Conservation (phyloP, 1,140 invertebrate genomes). For the Pogonus chalceus region DNA sequence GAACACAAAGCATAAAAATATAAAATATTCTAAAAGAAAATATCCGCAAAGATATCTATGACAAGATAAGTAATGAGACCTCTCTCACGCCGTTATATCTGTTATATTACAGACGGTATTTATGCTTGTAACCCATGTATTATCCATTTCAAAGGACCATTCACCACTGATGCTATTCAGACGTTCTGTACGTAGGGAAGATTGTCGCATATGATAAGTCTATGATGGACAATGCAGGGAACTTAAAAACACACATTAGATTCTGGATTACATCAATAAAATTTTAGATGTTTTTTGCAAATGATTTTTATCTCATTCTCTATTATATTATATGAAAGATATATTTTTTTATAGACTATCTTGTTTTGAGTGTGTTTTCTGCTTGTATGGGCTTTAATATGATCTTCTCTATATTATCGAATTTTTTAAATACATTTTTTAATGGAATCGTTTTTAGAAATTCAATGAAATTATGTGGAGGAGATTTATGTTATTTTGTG, state of each 20-base stretch:
- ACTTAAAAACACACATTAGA: slow-evolving; percentile 6
- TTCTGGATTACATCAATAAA: slow-evolving; percentile 4
- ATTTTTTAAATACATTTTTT: no score
- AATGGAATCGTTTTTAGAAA: no score
- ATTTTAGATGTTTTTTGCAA: background rate
- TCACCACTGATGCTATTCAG: no score
- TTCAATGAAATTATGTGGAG: no score
- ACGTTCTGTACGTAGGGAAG: background rate
- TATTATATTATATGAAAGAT: no score
- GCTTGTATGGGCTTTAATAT: no score
- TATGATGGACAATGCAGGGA: background rate
- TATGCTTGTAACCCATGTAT: background rate
- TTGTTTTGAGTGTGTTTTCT: no score
- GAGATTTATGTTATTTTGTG: no score
- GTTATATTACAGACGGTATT: slow-evolving; percentile 1
- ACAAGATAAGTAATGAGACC: slow-evolving; percentile 5
- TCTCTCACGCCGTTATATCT: slow-evolving; percentile 6
- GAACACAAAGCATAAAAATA: background rate
- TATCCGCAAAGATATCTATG: slow-evolving; percentile 3
- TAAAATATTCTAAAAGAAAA: background rate
- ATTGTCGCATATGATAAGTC: background rate
- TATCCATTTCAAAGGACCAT: background rate
- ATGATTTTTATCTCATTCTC: background rate
- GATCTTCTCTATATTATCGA: no score
- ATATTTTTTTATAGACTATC: no score